phyloP scores from a whole-genome alignment of 2,113 vertebrate genomes.

The Alethe diademata region DNA sequence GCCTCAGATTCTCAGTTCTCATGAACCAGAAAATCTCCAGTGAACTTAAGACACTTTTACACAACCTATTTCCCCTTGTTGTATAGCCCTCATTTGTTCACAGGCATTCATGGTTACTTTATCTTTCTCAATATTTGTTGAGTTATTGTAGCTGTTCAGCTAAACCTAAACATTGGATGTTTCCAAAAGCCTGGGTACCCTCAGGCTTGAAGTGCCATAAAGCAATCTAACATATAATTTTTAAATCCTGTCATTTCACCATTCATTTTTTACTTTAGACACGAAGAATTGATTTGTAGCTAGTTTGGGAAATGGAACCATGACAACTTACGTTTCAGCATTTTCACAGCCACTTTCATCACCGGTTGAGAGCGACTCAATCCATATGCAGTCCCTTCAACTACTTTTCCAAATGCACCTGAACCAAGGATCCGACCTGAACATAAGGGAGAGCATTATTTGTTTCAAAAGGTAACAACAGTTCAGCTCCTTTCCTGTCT shows the following conservation, averaged over 20 bases:
- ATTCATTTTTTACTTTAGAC: background rate
- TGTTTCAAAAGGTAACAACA: background rate
- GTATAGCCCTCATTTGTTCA: background rate
- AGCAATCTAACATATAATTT: background rate
- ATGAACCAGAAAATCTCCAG: background rate
- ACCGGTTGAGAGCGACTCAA: constrained; percentile 94
- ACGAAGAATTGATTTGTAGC: background rate
- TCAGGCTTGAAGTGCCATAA: background rate
- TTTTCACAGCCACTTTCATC: constrained; percentile 99
- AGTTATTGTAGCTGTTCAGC: background rate
- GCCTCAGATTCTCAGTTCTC: background rate
- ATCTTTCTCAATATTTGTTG: background rate
- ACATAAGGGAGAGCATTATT: background rate
- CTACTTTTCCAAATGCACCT: constrained; percentile 97
- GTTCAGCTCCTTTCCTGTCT: background rate
- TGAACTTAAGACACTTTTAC: background rate
- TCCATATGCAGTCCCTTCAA: constrained; percentile 95
- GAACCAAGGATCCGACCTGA: constrained; percentile 95
- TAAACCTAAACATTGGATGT: background rate
- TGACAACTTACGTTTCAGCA: constrained; percentile 92
- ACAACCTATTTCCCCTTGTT: background rate
- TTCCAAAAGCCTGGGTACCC: background rate
- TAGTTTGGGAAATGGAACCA: background rate
- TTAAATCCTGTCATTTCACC: background rate
- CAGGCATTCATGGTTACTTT: background rate